Evolutionary conservation across 1,140 invertebrate species (phyloP).

Genomic region (Megalopta genalis): DNA sequence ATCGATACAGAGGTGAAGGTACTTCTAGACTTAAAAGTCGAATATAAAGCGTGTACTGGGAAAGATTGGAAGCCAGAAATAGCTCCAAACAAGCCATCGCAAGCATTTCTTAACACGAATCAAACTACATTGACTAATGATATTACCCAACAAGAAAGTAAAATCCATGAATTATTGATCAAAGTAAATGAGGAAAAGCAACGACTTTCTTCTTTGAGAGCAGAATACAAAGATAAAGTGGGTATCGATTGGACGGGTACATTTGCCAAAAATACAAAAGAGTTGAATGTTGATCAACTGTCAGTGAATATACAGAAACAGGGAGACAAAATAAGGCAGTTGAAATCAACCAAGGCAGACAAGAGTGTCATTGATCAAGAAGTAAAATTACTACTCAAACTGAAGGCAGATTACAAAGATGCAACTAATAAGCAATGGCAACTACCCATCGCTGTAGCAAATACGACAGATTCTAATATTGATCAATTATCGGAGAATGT

Average conservation of each 20-base stretch:
- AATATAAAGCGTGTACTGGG: slow-evolving; percentile 89
- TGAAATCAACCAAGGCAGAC: slow-evolving; percentile 80
- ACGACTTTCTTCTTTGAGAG: slow-evolving; percentile 84
- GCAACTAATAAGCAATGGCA: slow-evolving; percentile 85
- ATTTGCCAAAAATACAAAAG: background rate
- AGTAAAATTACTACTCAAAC: slow-evolving; percentile 81
- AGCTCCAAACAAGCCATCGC: no score
- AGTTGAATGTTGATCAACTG: slow-evolving; percentile 51
- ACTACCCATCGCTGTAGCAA: slow-evolving; percentile 11
- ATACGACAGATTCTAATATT: background rate
- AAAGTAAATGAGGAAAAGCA: slow-evolving; percentile 33
- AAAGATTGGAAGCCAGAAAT: slow-evolving; percentile 72
- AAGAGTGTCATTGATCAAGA: slow-evolving; percentile 51
- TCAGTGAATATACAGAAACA: slow-evolving; percentile 68
- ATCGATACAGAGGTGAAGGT: slow-evolving; percentile 67
- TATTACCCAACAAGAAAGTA: slow-evolving; percentile 22
- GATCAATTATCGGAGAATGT: no score
- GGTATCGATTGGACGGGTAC: slow-evolving; percentile 65
- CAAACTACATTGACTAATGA: slow-evolving; percentile 10
- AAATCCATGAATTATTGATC: slow-evolving; percentile 21
- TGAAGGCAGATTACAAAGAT: slow-evolving; percentile 90
- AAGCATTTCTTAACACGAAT: background rate
- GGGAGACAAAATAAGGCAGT: slow-evolving; percentile 59
- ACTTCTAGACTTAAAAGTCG: slow-evolving; percentile 87
- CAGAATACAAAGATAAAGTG: slow-evolving; percentile 80